Percentiles rank a stretch among this genome's conserved stretches.
Evolutionary conservation across 2,113 vertebrate species (phyloP).

Genomic region (Plectropomus leopardus): DNA sequence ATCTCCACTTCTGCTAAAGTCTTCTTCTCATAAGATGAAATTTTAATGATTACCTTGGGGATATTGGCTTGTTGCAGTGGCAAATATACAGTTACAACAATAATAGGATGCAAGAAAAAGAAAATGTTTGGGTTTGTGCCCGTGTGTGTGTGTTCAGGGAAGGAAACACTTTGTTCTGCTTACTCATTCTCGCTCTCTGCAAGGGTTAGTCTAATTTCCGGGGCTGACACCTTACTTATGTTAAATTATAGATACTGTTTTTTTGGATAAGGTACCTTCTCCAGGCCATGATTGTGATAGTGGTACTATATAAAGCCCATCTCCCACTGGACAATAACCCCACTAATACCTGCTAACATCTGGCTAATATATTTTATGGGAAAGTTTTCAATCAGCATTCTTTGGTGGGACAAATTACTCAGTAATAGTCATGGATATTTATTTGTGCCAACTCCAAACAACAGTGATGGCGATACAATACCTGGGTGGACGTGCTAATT

Average conservation of each 20-base stretch:
- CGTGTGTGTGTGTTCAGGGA: neutral
- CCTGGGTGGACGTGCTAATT: no score
- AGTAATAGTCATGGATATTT: no score
- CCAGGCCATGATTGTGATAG: neutral
- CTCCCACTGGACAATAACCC: no score
- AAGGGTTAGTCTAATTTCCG: slow-evolving; percentile 34
- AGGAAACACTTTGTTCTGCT: slow-evolving; percentile 27
- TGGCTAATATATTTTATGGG: no score
- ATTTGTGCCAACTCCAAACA: no score
- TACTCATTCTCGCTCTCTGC: slow-evolving; percentile 14
- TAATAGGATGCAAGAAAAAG: slow-evolving; percentile 35
- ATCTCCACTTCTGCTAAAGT: neutral
- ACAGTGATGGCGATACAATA: no score
- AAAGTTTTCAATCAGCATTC: no score
- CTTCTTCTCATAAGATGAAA: slow-evolving; percentile 47
- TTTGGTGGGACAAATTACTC: no score
- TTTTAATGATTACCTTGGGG: slow-evolving; percentile 50
- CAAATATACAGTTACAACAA: slow-evolving; percentile 41
- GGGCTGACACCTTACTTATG: slow-evolving; percentile 16
- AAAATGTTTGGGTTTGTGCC: slow-evolving; percentile 10
- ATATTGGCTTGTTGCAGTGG: slow-evolving; percentile 33
- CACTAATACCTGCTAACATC: no score
- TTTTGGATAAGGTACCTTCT: neutral
- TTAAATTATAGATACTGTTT: neutral
- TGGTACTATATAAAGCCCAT: neutral